Conservation (phyloP, 2,113 vertebrate species). For the Trachemys scripta region DNA sequence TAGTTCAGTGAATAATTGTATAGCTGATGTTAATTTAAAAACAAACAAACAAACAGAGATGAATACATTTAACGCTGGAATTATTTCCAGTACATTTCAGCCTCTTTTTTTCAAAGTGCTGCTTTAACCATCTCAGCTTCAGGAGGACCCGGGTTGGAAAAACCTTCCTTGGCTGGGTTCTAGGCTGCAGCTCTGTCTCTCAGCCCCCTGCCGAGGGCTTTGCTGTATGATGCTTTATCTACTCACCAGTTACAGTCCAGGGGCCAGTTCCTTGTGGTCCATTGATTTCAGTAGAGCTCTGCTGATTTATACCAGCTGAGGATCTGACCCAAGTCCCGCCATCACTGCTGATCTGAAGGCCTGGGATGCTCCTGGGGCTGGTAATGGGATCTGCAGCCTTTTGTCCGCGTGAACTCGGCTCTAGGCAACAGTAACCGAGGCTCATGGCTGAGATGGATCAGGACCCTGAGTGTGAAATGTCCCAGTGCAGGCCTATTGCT, state of each 20-base stretch:
- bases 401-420: no score
- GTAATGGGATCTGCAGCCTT: no score
- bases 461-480: no score
- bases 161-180: neutral
- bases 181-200: neutral
- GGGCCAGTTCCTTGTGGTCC: no score
- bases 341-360: no score
- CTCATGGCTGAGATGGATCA: no score
- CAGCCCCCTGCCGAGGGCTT: neutral
- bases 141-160: neutral
- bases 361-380: no score
- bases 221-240: neutral
- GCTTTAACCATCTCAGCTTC: neutral
- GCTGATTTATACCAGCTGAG: no score
- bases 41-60: constrained; percentile 67
- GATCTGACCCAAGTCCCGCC: no score
- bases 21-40: constrained; percentile 67
- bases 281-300: no score
- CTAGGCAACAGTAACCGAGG: no score
- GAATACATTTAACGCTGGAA: constrained; percentile 51
- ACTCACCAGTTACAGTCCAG: neutral
- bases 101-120: neutral
- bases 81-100: constrained; percentile 66
- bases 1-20: constrained; percentile 70
- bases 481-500: no score